phyloP scores from a whole-genome alignment of 2,888 invertebrate genomes.

The Entomobrya proxima region DNA sequence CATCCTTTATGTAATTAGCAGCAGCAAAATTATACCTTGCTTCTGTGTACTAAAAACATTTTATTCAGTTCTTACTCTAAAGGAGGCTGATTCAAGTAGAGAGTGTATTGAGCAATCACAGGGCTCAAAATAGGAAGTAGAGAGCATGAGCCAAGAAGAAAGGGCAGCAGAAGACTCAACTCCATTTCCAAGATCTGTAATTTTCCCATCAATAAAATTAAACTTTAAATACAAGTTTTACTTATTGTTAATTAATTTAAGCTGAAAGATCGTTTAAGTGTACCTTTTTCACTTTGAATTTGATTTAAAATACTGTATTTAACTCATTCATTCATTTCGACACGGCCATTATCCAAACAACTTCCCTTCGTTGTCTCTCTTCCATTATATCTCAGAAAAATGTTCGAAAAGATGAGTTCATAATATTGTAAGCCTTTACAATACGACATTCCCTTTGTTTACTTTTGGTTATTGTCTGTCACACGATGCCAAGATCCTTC shows the following conservation, averaged over 20 bases:
- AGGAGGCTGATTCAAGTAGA: constrained; percentile 56
- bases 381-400: not conserved
- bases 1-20: too few species aligned
- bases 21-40: not conserved
- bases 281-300: not conserved
- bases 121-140: constrained; percentile 70
- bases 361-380: not conserved
- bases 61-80: constrained; percentile 52
- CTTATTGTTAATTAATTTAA: too few species aligned
- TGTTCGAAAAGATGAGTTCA: not conserved
- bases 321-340: not conserved
- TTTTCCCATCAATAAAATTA: not conserved
- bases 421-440: too few species aligned
- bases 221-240: not conserved
- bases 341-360: not conserved
- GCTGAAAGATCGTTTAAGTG: too few species aligned
- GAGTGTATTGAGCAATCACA: constrained; percentile 67
- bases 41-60: not conserved
- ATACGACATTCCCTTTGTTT: too few species aligned
- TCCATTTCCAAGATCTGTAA: constrained; percentile 60
- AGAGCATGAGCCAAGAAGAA: constrained; percentile 68
- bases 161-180: constrained; percentile 64
- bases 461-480: not conserved
- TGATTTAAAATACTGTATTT: not conserved
- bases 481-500: not conserved